Conservation (phyloP, 2,888 invertebrate species). For the Caenorhabditis uteleia region DNA sequence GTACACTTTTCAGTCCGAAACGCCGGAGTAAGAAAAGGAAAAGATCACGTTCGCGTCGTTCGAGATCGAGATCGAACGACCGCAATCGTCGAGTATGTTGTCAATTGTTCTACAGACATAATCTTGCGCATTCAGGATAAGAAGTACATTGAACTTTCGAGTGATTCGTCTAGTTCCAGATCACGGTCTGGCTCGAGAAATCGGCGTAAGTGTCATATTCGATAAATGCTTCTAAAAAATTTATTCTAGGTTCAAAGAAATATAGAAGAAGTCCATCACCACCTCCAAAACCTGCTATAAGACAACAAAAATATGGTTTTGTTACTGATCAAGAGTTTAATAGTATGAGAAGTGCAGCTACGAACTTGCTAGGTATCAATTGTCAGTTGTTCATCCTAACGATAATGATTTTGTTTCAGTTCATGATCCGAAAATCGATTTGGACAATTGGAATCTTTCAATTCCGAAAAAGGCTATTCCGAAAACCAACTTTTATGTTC, state of each 20-base stretch:
- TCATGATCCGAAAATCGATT: neutral
- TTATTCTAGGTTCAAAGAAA: too few species aligned
- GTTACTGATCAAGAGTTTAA: conserved; percentile 6
- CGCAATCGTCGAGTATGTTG: too few species aligned
- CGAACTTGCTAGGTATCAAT: too few species aligned
- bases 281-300: neutral
- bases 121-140: too few species aligned
- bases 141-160: too few species aligned
- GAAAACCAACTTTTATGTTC: conserved; percentile 2
- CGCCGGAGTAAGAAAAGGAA: conserved; percentile 6
- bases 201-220: too few species aligned
- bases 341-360: too few species aligned
- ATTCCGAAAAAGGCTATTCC: neutral
- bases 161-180: too few species aligned
- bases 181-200: neutral
- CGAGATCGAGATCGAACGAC: conserved; percentile 1
- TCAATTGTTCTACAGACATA: too few species aligned
- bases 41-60: neutral
- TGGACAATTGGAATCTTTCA: conserved; percentile 2
- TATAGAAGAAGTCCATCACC: neutral
- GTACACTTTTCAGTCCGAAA: too few species aligned
- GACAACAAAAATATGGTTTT: conserved; percentile 3
- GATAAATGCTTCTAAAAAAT: too few species aligned
- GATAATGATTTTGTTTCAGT: neutral
- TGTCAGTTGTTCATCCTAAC: too few species aligned